Conservation (phyloP, 30 jellyfish, hydroid and myxozoan species). For the Thelohanellus kitauei region DNA sequence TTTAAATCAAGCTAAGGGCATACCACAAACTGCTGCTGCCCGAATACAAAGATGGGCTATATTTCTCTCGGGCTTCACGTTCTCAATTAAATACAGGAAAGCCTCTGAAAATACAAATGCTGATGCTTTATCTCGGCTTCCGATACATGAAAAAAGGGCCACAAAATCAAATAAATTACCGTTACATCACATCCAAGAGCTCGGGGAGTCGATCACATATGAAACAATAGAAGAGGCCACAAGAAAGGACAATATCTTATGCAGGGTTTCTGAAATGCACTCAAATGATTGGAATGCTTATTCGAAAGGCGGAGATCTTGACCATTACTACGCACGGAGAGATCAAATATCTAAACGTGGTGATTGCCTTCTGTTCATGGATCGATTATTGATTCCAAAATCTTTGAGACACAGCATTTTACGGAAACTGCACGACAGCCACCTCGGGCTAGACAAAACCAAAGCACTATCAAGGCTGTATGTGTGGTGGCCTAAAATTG, state of each 20-base stretch:
- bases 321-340: no score
- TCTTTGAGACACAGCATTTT: no score
- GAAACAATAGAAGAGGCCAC: no score
- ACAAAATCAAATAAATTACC: no score
- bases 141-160: no score
- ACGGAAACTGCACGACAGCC: background rate
- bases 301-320: no score
- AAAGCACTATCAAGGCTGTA: background rate
- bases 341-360: background rate
- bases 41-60: constrained; percentile 19
- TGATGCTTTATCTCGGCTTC: constrained; percentile 6
- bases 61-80: constrained; percentile 4
- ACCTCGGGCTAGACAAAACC: background rate
- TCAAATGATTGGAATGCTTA: no score
- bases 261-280: no score
- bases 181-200: background rate
- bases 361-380: background rate
- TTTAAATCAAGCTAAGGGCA: constrained; percentile 10
- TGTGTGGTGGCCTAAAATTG: background rate
- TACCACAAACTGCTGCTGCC: constrained; percentile 23
- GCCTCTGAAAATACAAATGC: constrained; percentile 3
- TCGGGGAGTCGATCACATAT: no score
- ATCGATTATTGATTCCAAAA: background rate
- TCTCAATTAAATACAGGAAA: background rate
- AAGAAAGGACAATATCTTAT: no score